Evolutionary conservation across 2,797 vertebrate genomes (phyloP).

Genomic region (Podargus strigoides): DNA sequence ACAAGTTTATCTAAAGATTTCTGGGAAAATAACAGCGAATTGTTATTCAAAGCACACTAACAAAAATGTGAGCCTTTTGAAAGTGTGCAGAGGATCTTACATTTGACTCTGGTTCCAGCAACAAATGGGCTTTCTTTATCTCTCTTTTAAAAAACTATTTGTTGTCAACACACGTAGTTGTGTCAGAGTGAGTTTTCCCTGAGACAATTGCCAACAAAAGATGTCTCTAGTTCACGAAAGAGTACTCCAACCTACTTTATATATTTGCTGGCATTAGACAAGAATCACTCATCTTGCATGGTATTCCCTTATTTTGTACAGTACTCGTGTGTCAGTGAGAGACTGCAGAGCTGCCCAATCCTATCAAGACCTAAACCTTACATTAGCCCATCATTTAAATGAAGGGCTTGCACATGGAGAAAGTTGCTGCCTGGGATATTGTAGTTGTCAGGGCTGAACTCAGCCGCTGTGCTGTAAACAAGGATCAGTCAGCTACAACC

Average conservation of each 20-base stretch:
- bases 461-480: neutral
- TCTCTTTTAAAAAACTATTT: neutral
- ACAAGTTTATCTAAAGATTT: neutral
- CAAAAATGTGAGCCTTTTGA: neutral
- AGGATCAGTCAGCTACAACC: neutral
- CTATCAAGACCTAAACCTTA: neutral
- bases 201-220: neutral
- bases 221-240: neutral
- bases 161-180: neutral
- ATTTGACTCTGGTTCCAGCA: neutral
- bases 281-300: neutral
- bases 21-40: neutral
- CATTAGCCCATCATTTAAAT: neutral
- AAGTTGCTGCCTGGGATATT: neutral
- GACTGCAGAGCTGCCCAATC: neutral
- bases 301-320: neutral
- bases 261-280: neutral
- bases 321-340: neutral
- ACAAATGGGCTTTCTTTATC: neutral
- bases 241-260: neutral
- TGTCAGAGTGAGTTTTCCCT: neutral
- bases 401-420: neutral
- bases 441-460: neutral
- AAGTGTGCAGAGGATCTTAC: neutral
- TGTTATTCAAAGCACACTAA: neutral